Conservation (phyloP, 53 echinoderm and acorn worm species). For the Echinarachnius parma region DNA sequence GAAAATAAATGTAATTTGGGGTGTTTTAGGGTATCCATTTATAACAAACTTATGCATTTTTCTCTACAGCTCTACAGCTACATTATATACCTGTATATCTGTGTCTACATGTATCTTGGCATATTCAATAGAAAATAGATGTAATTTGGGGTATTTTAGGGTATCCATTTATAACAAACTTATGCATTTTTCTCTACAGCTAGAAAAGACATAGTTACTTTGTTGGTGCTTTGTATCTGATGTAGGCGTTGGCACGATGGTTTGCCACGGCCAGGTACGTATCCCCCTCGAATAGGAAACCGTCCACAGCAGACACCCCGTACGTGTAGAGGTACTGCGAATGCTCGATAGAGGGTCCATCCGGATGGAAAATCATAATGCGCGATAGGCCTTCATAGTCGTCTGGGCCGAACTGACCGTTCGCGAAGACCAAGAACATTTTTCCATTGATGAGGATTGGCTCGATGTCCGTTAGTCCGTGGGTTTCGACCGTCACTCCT, state of each 20-base stretch:
- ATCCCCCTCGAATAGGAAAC: constrained; percentile 67
- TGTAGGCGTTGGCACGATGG: constrained; percentile 36
- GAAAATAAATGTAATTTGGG: too few species aligned
- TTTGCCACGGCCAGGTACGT: constrained; percentile 65
- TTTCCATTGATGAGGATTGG: constrained; percentile 45
- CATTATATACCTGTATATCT: too few species aligned
- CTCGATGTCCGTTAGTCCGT: constrained; percentile 52
- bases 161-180: too few species aligned
- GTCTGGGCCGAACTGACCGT: constrained; percentile 38
- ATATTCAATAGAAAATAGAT: too few species aligned
- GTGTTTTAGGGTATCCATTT: too few species aligned
- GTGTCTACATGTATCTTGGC: too few species aligned
- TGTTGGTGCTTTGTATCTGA: constrained; percentile 28
- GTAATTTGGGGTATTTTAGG: too few species aligned
- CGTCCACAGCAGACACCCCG: constrained; percentile 56
- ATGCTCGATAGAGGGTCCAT: constrained; percentile 1
- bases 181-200: too few species aligned
- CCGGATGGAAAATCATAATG: constrained; percentile 63
- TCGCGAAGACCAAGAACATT: constrained; percentile 58
- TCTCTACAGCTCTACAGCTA: too few species aligned
- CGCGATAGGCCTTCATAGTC: constrained; percentile 34
- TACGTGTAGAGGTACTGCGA: constrained; percentile 57
- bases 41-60: too few species aligned
- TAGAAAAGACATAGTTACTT: too few species aligned
- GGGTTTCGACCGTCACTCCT: constrained; percentile 45